These are phyloP conservation scores for Antedon mediterranea DNA, from an alignment of 53 echinoderm and acorn worm genomes.

Conservation along the genomic window DNA sequence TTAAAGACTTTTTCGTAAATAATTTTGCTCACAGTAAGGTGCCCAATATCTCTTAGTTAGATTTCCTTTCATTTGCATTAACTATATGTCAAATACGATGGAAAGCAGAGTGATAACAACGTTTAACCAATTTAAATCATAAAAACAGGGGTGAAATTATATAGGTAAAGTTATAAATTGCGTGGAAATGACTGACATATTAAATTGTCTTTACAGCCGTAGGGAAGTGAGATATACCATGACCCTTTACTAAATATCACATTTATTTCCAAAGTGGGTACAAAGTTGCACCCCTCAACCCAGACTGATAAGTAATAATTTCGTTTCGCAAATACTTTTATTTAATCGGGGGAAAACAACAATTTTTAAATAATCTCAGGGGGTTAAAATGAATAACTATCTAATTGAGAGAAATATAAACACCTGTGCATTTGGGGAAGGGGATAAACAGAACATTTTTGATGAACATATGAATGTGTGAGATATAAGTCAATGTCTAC, in stretches of 20 bases:
- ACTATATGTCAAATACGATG: neutral
- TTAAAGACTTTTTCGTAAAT: neutral
- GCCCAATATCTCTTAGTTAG: neutral
- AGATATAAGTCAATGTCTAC: too few species aligned
- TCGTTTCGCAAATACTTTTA: neutral
- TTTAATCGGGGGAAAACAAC: neutral
- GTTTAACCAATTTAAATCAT: neutral
- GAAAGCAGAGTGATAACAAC: neutral
- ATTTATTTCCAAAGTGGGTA: neutral
- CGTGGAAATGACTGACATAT: neutral
- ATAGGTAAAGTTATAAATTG: neutral
- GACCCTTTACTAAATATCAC: neutral
- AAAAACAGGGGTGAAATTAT: neutral
- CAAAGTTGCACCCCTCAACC: neutral
- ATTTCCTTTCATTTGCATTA: neutral
- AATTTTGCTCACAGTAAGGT: neutral
- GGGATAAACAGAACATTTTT: neutral
- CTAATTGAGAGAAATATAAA: neutral
- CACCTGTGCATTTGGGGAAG: neutral
- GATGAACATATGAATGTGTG: too few species aligned
- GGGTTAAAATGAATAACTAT: neutral
- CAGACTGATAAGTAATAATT: neutral
- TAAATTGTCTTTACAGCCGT: neutral
- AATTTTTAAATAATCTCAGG: neutral
- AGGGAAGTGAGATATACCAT: neutral